These are phyloP conservation scores for Scytalopus superciliaris DNA, from an alignment of 2,113 vertebrate species.

Conservation along the genomic window DNA sequence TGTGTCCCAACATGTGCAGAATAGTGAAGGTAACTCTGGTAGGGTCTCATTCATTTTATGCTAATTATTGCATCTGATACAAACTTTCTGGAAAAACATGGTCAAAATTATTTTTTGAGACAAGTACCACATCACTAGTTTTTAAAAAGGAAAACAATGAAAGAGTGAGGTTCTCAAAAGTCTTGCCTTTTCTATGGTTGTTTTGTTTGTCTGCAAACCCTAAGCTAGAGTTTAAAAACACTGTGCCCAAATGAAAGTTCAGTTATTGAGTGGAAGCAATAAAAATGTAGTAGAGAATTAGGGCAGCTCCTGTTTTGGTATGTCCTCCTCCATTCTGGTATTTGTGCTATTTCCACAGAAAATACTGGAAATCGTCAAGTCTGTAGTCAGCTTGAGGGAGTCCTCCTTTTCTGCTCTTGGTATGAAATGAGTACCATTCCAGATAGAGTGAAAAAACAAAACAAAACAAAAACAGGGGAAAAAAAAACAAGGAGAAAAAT, in stretches of 20 bases:
- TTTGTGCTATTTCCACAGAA: slow-evolving; percentile 14
- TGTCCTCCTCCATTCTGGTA: not conserved
- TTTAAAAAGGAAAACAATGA: not conserved
- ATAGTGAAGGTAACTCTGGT: not conserved
- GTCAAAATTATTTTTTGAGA: not conserved
- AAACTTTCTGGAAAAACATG: not conserved
- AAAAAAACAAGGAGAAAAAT: not conserved
- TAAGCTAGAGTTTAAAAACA: not conserved
- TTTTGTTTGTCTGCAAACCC: not conserved
- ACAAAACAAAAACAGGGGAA: not conserved
- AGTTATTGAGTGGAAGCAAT: not conserved
- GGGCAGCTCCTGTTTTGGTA: not conserved
- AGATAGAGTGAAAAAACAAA: not conserved
- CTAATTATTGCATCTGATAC: not conserved
- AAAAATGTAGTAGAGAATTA: not conserved
- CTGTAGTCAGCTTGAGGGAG: not conserved
- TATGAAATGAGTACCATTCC: not conserved
- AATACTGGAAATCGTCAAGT: not conserved
- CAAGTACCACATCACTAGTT: not conserved
- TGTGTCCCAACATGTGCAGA: not conserved
- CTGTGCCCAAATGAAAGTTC: not conserved
- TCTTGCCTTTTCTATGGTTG: not conserved
- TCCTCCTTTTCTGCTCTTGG: not conserved
- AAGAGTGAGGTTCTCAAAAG: not conserved
- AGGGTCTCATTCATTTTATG: not conserved